Percentiles rank a stretch among this genome's conserved stretches.
Evolutionary conservation across 2,888 invertebrate genomes (phyloP).

Genomic region (Anticlea derivata): DNA sequence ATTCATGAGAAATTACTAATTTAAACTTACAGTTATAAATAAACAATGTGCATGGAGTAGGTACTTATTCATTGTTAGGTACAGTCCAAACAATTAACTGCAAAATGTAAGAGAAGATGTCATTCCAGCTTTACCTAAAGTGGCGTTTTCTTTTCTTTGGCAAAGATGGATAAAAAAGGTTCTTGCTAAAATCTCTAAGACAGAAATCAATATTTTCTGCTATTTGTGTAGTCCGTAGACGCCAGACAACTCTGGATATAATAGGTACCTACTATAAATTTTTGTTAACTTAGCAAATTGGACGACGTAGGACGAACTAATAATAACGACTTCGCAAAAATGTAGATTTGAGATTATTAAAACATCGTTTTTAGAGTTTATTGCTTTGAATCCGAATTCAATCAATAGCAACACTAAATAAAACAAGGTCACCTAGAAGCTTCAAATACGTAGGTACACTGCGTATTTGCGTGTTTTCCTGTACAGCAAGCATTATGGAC

Average conservation of each 20-base stretch:
- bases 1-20: too few species aligned
- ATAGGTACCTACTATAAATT: background rate
- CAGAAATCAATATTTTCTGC: background rate
- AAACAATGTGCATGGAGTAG: too few species aligned
- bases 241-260: slow-evolving; percentile 4
- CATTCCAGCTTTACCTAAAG: background rate
- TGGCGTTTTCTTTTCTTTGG: too few species aligned
- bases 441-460: background rate
- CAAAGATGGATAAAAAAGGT: background rate
- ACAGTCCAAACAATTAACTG: background rate
- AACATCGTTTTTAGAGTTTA: slow-evolving; percentile 14
- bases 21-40: too few species aligned
- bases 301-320: background rate
- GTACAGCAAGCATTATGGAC: background rate
- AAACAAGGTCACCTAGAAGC: slow-evolving; percentile 23
- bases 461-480: slow-evolving; percentile 14
- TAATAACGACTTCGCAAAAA: slow-evolving; percentile 8
- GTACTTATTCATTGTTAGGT: too few species aligned
- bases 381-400: slow-evolving; percentile 2
- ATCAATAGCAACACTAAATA: slow-evolving; percentile 23
- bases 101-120: background rate
- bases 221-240: background rate
- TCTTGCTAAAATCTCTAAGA: background rate
- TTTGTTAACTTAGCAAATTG: slow-evolving; percentile 1
- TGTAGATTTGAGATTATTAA: slow-evolving; percentile 1